Evolutionary conservation across 1,140 invertebrate genomes (phyloP).

Genomic region (Drosophila santomea): DNA sequence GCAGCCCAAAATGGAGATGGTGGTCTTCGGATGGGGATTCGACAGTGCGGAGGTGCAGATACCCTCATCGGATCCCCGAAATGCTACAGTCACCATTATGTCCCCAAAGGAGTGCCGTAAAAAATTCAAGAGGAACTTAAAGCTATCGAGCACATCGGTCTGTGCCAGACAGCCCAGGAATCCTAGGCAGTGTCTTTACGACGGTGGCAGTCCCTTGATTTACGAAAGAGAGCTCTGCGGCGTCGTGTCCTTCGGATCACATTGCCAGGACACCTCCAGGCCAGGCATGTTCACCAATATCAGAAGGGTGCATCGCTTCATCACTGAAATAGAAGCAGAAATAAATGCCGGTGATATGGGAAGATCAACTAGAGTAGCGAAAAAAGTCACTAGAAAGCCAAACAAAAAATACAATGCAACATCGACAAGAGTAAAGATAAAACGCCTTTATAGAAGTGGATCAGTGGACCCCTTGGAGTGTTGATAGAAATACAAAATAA

Average conservation of each 20-base stretch:
- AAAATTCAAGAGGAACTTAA: neutral
- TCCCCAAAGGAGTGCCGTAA: neutral
- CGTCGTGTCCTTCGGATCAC: slow-evolving; percentile 18
- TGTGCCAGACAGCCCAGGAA: slow-evolving; percentile 28
- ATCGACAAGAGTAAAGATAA: neutral
- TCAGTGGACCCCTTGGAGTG: neutral
- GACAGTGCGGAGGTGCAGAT: slow-evolving; percentile 1
- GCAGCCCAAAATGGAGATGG: neutral
- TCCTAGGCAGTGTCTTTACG: slow-evolving; percentile 19
- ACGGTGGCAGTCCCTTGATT: slow-evolving; percentile 40
- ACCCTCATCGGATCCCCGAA: neutral
- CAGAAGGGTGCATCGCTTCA: slow-evolving; percentile 11
- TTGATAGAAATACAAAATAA: no score
- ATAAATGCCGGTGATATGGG: neutral
- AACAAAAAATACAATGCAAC: neutral
- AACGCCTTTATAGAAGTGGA: no score
- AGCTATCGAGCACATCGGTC: slow-evolving; percentile 1
- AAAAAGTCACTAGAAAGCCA: no score
- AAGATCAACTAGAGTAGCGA: no score
- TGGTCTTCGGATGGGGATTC: slow-evolving; percentile 11
- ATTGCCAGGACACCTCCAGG: slow-evolving; percentile 12
- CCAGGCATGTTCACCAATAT: slow-evolving; percentile 43
- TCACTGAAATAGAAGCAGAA: slow-evolving; percentile 1
- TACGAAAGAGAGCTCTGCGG: slow-evolving; percentile 30
- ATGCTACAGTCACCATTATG: neutral